Base-by-base conservation (phyloP, 1,140 invertebrate genomes). In the Drosophila santomea region DNA sequence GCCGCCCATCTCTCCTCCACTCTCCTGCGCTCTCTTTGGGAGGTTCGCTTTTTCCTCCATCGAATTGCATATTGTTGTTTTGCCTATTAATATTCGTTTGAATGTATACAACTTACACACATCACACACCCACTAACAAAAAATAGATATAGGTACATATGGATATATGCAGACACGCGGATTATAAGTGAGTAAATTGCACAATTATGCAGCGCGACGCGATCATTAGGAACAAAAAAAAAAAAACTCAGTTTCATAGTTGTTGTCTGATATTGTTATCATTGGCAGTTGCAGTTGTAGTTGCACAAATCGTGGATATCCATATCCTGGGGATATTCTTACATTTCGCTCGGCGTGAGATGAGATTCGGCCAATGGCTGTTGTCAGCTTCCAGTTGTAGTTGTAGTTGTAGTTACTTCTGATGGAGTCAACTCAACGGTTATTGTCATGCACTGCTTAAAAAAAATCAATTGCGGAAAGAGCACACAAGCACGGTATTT, bases 121-220 rank as follows among this genome's bases (percentile, higher is more conserved):
- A 20, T 60, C 41, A 79, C 64, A 61, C 69, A 74, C 54, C 68
- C 44, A 55, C 77, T 57, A 78, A 50, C 62, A 54, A 43, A 54
- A 51, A 48, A 62, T 61, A 47, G 56, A 58, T 64, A 43, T 67
- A 44, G 48, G 39, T 45, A 20, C 15, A 45, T 45, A 23, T 23
- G 10, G 4, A 20, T 39, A 20, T 52, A 63, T 69, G 38, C 17
- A 39, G 52, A 41, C 39, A 71, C 50, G 39, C 28, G 15, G 23
- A 57, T 43, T 43, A 48, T 68, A 43, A 41, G 15, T 72, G 25
- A 67, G 59, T 77, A 54, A 89, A 89, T 89, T 89, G 84, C 83
- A 88, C 83, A 89, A 88, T 89, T 89, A 77, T 88, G 76, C 83
- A 88, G 75, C 83, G 76, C 66, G 68, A 68, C 51, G 74, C 64